phyloP scores from a whole-genome alignment of 2,113 vertebrate species.

The Egretta garzetta region DNA sequence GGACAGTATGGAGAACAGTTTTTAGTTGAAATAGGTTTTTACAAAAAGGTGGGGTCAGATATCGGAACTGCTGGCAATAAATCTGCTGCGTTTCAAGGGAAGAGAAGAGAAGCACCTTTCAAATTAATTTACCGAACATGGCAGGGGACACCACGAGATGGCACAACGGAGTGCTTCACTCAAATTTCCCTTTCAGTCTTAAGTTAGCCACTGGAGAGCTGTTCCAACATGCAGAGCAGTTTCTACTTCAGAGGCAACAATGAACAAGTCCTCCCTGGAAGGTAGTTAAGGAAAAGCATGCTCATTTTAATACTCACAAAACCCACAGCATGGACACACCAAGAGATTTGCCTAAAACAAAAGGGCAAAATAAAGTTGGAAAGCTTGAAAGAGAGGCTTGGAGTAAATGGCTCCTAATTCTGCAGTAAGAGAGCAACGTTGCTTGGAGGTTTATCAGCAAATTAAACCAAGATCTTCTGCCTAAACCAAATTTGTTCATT shows the following conservation, averaged over 20 bases:
- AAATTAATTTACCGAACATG: neutral
- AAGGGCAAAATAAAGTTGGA: neutral
- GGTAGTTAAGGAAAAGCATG: neutral
- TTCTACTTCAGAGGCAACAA: neutral
- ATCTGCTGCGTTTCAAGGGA: neutral
- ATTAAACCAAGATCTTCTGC: neutral
- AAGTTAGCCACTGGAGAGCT: neutral
- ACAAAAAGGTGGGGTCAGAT: neutral
- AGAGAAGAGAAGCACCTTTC: neutral
- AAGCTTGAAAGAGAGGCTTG: neutral
- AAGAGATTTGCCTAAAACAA: neutral
- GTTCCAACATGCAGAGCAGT: neutral
- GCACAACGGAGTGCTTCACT: neutral
- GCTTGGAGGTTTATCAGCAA: neutral
- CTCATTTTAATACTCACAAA: neutral
- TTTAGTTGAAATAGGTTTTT: neutral
- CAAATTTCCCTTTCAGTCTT: neutral
- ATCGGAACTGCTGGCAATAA: neutral
- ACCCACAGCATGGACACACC: fast-evolving
- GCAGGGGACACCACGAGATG: conserved; percentile 46
- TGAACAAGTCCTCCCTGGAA: neutral
- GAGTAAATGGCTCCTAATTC: neutral
- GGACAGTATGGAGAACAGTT: neutral
- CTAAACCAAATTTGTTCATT: neutral
- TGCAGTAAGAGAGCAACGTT: neutral